Percentiles rank a stretch among this genome's conserved stretches.
These are phyloP conservation scores for Oreochromis tanganicae DNA, from an alignment of 2,113 vertebrate genomes.

Conservation along the genomic window DNA sequence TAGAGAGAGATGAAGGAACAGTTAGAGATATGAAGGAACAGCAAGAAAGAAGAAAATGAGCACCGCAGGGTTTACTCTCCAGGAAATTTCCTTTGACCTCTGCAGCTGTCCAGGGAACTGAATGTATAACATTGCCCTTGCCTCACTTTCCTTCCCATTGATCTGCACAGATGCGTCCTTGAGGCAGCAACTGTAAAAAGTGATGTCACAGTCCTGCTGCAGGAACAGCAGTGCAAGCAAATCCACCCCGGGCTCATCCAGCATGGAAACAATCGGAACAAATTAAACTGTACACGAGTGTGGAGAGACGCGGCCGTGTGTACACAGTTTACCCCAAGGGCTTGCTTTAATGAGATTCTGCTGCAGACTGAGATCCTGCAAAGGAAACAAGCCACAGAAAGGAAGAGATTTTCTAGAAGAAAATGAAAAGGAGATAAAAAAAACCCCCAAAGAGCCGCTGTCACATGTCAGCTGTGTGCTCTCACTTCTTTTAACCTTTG, in stretches of 20 bases:
- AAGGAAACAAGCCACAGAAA: not conserved
- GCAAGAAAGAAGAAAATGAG: not conserved
- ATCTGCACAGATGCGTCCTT: not conserved
- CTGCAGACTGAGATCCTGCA: not conserved
- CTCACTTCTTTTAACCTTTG: not conserved
- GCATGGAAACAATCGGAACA: not conserved
- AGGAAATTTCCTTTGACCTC: not conserved
- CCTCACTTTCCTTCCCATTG: not conserved
- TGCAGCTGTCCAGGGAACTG: not conserved
- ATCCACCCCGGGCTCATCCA: not conserved
- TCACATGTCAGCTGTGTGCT: not conserved
- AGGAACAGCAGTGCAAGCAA: not conserved
- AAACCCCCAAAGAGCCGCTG: not conserved
- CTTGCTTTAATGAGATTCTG: not conserved
- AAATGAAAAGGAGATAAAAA: not conserved
- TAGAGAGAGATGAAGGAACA: accelerated
- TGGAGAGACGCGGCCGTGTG: not conserved
- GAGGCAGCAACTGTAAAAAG: not conserved
- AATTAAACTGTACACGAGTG: not conserved
- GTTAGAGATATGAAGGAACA: not conserved
- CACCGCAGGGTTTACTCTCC: not conserved
- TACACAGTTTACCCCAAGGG: not conserved
- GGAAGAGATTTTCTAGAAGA: not conserved
- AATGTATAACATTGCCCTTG: not conserved
- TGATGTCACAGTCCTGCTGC: not conserved